phyloP scores from a whole-genome alignment of 1,140 invertebrate species.

The Oncopeltus fasciatus region DNA sequence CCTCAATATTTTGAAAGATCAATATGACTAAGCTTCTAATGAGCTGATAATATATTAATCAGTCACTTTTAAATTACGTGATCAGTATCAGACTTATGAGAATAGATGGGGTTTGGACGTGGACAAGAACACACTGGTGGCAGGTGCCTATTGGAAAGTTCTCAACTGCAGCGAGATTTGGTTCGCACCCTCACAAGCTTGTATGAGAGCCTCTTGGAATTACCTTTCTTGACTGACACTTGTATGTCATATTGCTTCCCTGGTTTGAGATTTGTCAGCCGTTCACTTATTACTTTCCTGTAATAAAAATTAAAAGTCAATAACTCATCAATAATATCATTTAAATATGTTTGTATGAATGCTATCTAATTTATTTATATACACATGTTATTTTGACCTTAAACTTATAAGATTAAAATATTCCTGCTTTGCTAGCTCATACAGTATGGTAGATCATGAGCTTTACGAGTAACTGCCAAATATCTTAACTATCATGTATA shows the following conservation, averaged over 20 bases:
- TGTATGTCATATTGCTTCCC: slow-evolving; percentile 16
- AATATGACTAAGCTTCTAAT: too few relatives aligned
- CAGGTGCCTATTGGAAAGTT: neutral
- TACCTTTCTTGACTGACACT: slow-evolving; percentile 8
- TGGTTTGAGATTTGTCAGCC: slow-evolving; percentile 2
- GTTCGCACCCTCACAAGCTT: slow-evolving; percentile 11
- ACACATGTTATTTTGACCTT: too few relatives aligned
- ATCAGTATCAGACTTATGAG: neutral
- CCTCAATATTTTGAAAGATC: too few relatives aligned
- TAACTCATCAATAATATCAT: too few relatives aligned
- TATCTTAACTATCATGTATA: too few relatives aligned
- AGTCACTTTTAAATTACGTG: neutral
- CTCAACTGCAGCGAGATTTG: neutral
- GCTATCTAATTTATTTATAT: too few relatives aligned
- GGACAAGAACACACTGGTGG: neutral
- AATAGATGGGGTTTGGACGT: neutral
- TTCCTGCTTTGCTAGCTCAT: too few relatives aligned
- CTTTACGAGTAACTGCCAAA: too few relatives aligned
- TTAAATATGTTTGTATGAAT: too few relatives aligned
- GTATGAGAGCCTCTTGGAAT: slow-evolving; percentile 12
- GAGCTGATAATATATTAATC: neutral
- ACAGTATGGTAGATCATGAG: too few relatives aligned
- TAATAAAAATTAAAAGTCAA: too few relatives aligned
- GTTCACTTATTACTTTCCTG: slow-evolving; percentile 12
- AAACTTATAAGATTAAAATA: too few relatives aligned